phyloP scores from a whole-genome alignment of 2,113 vertebrate species.

The Megaceryle maxima region DNA sequence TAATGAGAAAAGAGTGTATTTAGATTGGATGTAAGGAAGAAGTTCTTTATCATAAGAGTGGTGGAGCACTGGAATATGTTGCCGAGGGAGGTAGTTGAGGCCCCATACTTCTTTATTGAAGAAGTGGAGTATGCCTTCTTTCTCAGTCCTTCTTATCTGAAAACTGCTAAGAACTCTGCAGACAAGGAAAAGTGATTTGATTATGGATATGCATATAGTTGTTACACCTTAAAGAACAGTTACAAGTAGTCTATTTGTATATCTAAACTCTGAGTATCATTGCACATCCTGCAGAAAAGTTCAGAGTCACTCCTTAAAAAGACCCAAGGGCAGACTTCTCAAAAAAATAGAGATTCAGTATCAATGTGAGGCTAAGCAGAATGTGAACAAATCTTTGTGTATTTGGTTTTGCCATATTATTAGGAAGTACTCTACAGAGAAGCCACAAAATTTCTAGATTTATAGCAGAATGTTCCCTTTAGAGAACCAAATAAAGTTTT shows the following conservation, averaged over 20 bases:
- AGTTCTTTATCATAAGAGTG: no score
- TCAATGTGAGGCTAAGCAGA: background rate
- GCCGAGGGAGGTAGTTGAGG: no score
- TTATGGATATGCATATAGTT: background rate
- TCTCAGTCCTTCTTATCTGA: background rate
- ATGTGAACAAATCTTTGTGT: background rate
- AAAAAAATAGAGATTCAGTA: background rate
- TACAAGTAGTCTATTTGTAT: background rate
- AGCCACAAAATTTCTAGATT: background rate
- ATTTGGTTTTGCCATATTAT: background rate
- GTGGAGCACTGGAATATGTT: no score
- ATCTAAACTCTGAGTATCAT: background rate
- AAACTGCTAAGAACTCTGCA: background rate
- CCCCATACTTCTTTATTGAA: background rate
- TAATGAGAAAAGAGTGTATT: no score
- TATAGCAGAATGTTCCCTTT: background rate
- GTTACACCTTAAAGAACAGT: background rate
- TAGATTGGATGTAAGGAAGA: no score
- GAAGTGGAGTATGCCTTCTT: background rate
- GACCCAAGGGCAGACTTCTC: background rate
- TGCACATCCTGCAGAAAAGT: background rate
- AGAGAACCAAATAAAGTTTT: background rate
- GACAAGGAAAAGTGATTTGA: background rate
- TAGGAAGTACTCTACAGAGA: background rate
- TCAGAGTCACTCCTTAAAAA: background rate